Base-by-base conservation (phyloP, 2,888 invertebrate species). In the Clunio marinus region DNA sequence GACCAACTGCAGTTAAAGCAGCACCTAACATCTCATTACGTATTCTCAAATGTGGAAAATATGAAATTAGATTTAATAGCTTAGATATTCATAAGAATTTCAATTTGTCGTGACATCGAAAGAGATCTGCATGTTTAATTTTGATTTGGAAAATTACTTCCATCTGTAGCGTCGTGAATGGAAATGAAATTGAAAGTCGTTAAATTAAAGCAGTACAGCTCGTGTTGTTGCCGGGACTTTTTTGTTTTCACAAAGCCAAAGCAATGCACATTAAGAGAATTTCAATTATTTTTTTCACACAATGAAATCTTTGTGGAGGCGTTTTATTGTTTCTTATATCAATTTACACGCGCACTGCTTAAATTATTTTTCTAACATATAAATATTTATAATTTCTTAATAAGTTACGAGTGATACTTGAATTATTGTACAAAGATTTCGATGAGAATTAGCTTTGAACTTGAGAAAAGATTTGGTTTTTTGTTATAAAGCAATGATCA, bases 301-400 rank as follows among this genome's bases (percentile, higher is more conserved):
- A 41, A 13, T 41, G 41, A n/a, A n/a, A 41, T 41, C 41, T 13
- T 22, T 22, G 51, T 51, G n/a, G n/a, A 51, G 51, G 51, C 41
- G 41, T 41, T 41, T 5, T 13, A n/a, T 10, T 22, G 51, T 51
- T 51, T 51, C 17, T 51, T 51, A 51, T 32, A 5, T 32, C 7
- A 51, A 22, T 13, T 51, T 51, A 22, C 51, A 51, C 17, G 51
- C 51, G 51, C 51, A 7, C 2, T 17, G 13, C 7, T 22, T 22
- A 51, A 51, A 13, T 51, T 22, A 51, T 2, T 51, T 51, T 51
- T 20, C 22, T 2, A 5, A 22, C 3, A 5, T 51, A 51, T 51
- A 51, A 51, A 51, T 51, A 51, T 51, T 51, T 51, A 51, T 51
- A 17, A 51, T 20, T 22, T 51, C 20, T 51, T 17, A 51, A 51